A percentile compares a stretch with the other conserved stretches of the same genome.
These are phyloP conservation scores for Phoenoteleia sp. DNA, from an alignment of 2,888 invertebrate genomes.

Conservation along the genomic window DNA sequence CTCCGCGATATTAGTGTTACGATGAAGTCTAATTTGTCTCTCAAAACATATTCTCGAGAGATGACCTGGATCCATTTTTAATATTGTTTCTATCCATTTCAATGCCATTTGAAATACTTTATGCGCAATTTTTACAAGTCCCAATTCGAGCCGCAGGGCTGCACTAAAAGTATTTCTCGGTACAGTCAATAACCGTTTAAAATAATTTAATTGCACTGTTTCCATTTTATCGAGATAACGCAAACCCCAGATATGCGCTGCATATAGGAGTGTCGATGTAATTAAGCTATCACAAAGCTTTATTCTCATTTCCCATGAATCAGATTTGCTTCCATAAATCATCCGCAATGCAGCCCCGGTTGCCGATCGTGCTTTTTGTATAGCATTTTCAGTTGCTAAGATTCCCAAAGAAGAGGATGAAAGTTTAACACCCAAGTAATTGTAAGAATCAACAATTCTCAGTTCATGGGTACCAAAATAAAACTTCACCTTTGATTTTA, in stretches of 20 bases:
- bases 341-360: background rate
- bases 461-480: background rate
- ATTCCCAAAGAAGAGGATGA: background rate
- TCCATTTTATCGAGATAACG: constrained; percentile 2
- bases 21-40: background rate
- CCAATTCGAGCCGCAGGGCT: background rate
- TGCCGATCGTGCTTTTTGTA: background rate
- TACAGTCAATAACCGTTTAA: background rate
- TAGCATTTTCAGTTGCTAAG: background rate
- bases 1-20: background rate
- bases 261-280: background rate
- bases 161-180: background rate
- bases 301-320: background rate
- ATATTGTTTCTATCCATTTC: background rate
- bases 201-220: constrained; percentile 1
- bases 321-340: background rate
- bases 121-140: background rate
- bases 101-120: background rate
- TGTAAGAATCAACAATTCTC: background rate
- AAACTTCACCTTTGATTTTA: background rate
- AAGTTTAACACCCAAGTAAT: background rate
- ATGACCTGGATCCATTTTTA: background rate
- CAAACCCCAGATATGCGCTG: constrained; percentile 1
- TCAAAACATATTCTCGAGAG: background rate
- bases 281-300: background rate